A percentile compares a stretch with the other conserved stretches of the same genome.
These are phyloP conservation scores for Drosophila lutescens DNA, from an alignment of 2,888 invertebrate species.

Conservation along the genomic window DNA sequence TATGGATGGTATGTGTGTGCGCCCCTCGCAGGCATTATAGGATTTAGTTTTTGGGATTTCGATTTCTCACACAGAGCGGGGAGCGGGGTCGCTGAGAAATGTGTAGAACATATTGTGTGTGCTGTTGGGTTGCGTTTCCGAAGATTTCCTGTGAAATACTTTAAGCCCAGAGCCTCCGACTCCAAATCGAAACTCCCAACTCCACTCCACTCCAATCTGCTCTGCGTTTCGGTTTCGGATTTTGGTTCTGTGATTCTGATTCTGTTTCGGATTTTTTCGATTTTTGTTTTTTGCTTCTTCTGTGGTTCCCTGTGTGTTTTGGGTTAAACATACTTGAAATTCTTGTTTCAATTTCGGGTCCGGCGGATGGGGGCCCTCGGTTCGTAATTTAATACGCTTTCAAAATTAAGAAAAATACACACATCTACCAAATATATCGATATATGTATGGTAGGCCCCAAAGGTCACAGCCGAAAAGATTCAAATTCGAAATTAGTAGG, in stretches of 20 bases:
- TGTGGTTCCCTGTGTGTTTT: constrained; percentile 54
- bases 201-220: background rate
- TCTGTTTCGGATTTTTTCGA: constrained; percentile 17
- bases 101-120: constrained; percentile 75
- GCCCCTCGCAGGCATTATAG: constrained; percentile 76
- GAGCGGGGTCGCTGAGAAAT: constrained; percentile 58
- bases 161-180: constrained; percentile 66
- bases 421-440: constrained; percentile 44
- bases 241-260: constrained; percentile 20
- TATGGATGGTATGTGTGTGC: constrained; percentile 13
- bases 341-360: constrained; percentile 71
- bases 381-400: constrained; percentile 80
- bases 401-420: constrained; percentile 73
- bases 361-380: constrained; percentile 39
- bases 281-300: constrained; percentile 10
- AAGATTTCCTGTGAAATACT: constrained; percentile 81
- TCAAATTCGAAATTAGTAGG: constrained; percentile 76
- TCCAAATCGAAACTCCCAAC: constrained; percentile 9
- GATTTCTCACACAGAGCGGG: constrained; percentile 71
- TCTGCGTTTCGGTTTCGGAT: constrained; percentile 21
- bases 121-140: constrained; percentile 64
- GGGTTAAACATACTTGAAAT: constrained; percentile 81
- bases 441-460: constrained; percentile 52
- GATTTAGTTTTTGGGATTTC: constrained; percentile 81
- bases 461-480: constrained; percentile 77